phyloP scores from a whole-genome alignment of 2,888 invertebrate species.

The Dilophus febrilis region DNA sequence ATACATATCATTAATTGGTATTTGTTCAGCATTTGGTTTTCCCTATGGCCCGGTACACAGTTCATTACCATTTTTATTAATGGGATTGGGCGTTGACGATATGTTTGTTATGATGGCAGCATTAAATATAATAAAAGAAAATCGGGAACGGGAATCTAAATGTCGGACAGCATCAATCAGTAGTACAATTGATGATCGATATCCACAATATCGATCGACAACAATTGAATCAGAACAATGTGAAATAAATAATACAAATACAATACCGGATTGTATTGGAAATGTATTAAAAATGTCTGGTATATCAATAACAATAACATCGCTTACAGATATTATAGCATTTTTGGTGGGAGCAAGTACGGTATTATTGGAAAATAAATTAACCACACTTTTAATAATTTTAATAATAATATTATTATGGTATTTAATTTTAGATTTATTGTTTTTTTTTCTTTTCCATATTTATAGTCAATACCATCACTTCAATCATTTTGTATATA shows the following conservation, averaged over 20 bases:
- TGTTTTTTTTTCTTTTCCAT: neutral
- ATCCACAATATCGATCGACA: constrained; percentile 33
- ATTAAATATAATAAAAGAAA: constrained; percentile 18
- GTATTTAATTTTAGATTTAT: neutral
- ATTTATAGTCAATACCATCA: constrained; percentile 45
- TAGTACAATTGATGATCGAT: no score
- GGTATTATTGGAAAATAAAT: constrained; percentile 21
- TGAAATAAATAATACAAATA: constrained; percentile 24
- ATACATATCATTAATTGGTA: constrained; percentile 49
- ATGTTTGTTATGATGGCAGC: constrained; percentile 72
- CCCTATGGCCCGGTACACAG: constrained; percentile 69
- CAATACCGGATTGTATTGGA: constrained; percentile 47
- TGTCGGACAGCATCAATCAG: no score
- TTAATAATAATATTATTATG: neutral
- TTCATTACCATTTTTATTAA: constrained; percentile 60
- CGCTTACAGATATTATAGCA: constrained; percentile 65
- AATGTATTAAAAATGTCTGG: constrained; percentile 62
- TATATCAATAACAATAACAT: constrained; percentile 68
- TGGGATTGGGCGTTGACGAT: constrained; percentile 68
- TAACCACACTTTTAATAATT: no score
- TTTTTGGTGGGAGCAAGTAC: constrained; percentile 64
- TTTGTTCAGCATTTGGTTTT: constrained; percentile 52
- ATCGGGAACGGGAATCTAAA: no score
- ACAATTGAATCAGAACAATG: constrained; percentile 36
- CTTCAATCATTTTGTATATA: constrained; percentile 69